phyloP scores from a whole-genome alignment of 2,113 vertebrate species.

The Corythornis madagascariensis region DNA sequence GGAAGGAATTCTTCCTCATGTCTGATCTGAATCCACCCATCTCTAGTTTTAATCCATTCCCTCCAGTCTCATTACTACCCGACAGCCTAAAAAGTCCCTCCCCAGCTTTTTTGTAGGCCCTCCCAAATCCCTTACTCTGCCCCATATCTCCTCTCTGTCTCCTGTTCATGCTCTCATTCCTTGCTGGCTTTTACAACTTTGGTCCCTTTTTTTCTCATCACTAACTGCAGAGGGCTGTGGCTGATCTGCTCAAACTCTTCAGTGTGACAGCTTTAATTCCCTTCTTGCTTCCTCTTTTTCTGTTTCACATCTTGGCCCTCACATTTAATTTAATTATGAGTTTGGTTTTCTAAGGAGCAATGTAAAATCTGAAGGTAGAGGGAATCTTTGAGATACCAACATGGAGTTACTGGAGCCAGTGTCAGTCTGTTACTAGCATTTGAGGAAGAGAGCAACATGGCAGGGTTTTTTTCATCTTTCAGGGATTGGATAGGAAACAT shows the following conservation, averaged over 20 bases:
- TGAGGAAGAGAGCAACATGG: not conserved
- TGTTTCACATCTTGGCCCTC: rapidly evolving
- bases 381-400: not conserved
- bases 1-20: too few species aligned
- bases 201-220: not conserved
- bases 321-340: not conserved
- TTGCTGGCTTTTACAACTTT: not conserved
- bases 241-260: not conserved
- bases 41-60: too few species aligned
- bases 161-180: not conserved
- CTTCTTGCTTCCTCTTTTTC: not conserved
- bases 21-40: too few species aligned
- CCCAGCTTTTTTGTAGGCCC: too few species aligned
- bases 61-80: too few species aligned
- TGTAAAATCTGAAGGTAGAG: not conserved
- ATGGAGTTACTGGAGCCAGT: not conserved
- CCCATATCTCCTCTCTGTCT: not conserved
- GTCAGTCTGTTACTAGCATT: not conserved
- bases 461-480: not conserved
- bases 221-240: not conserved
- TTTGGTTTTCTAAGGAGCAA: not conserved
- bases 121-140: not conserved
- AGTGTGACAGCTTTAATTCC: not conserved
- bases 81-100: too few species aligned
- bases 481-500: not conserved